Evolutionary conservation across 2,888 invertebrate species (phyloP), one percentile per base, ranked within the genome.

Genomic region (Balanococcus diminutus): DNA sequence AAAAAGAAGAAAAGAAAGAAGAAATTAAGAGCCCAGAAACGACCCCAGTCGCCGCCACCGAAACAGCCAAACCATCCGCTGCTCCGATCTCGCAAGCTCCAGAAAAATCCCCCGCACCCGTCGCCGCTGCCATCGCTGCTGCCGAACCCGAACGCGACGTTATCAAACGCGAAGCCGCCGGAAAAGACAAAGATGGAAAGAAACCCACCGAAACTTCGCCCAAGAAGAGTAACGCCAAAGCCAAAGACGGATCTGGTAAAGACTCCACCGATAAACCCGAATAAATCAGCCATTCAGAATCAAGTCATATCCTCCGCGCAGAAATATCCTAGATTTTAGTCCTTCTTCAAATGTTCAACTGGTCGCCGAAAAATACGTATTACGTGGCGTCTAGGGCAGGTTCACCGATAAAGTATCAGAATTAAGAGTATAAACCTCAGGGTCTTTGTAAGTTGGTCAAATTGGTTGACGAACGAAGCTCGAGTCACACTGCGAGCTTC

Each of bases 1-100:
- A 88, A 86, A n/a, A n/a, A n/a, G n/a, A n/a, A n/a, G n/a, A 88
- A 87, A 46, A 84, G 88, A 82, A 88, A 88, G 85, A 88, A 86
- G 88, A 88, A 87, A 87, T 87, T n/a, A 85, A 87, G n/a, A 84
- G 79, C 75, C 46, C 84, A 9, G 84, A 67, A 22, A 6, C 28
- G 19, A 3, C 51, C 19, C 83, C 83, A 19, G 31, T 42, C 14
- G 22, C 19, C 8, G n/a, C 72, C 39, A 39, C 72, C 42, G 75
- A 84, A 84, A 2, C 75, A n/a, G 25, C 84, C 0, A 75, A 84
- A 84, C 75, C 75, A 28, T 75, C 75, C 0, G 84, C 84, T 6
- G 72, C 84, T 46, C 39, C 84, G 14, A 72, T 72, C 25, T 46
- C 72, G 31, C 67, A 36, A 39, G 84, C 72, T 39, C 16, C 61